Percentiles rank a stretch among this genome's conserved stretches.
Evolutionary conservation across 2,888 invertebrate genomes (phyloP).

Genomic region (Gnatocerus cornutus): DNA sequence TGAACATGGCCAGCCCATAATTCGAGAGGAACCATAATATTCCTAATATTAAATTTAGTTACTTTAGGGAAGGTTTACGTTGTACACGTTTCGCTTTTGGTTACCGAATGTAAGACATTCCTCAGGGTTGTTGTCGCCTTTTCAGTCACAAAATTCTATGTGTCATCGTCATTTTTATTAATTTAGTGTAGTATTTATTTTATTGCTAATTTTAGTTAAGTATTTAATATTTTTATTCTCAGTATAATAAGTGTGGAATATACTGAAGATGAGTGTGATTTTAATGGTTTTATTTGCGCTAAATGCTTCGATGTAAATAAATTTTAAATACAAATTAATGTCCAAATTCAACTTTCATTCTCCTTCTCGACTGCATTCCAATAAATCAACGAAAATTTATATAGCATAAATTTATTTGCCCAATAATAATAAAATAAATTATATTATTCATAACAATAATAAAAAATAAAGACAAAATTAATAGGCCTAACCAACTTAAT

Average conservation of each 20-base stretch:
- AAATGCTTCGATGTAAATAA: slow-evolving; percentile 3
- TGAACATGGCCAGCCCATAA: slow-evolving; percentile 79
- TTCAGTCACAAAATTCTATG: slow-evolving; percentile 6
- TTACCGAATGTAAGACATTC: slow-evolving; percentile 31
- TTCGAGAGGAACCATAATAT: slow-evolving; percentile 21
- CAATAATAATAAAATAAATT: too few species aligned
- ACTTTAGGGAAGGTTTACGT: slow-evolving; percentile 33
- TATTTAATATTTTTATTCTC: slow-evolving; percentile 1
- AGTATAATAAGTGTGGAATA: background rate
- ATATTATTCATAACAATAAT: too few species aligned
- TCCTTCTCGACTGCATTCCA: too few species aligned
- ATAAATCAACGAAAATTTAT: too few species aligned
- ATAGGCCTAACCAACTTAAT: too few species aligned
- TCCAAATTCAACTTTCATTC: too few species aligned
- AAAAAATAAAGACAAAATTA: too few species aligned
- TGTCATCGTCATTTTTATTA: slow-evolving; percentile 37
- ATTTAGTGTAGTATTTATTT: slow-evolving; percentile 38
- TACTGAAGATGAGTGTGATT: slow-evolving; percentile 10
- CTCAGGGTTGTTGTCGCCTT: slow-evolving; percentile 25
- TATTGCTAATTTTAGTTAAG: slow-evolving; percentile 24
- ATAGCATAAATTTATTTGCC: too few species aligned
- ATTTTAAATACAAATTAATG: background rate
- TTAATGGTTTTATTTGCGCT: slow-evolving; percentile 10
- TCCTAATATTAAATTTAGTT: slow-evolving; percentile 14
- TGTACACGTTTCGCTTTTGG: slow-evolving; percentile 19